Evolutionary conservation across 2,113 vertebrate genomes (phyloP), one percentile per base, ranked within the genome.

Genomic region (Ictidomys tridecemlineatus): DNA sequence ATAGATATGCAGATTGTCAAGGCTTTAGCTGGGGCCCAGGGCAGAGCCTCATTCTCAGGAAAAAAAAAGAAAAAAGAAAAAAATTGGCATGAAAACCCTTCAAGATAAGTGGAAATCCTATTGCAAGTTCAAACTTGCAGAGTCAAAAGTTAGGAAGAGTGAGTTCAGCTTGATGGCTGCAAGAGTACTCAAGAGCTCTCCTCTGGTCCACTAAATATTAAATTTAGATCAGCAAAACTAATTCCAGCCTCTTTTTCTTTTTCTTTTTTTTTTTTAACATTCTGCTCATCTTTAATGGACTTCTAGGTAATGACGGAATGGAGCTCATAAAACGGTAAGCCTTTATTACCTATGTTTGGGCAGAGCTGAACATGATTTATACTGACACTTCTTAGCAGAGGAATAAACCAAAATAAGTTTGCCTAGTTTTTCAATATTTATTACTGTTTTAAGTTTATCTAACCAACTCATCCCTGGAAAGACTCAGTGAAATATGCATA

Each of bases 231-330:
- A 89, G 63, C 17, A 73, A 74, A 32, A 74, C 39, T 39, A 70
- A 45, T 76, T 79, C 61, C 2, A 37, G 20, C 26, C 34, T 87
- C 85, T 95, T 74, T 77, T 67, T 87, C 85, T 95, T 74, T 77
- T 67, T 87, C 80, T 95, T 79, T 77, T 67, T 42, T 42, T 45
- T 45, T 89, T 34, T n/a, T 73, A 65, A 53, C 26, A 67, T 32
- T 26, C 26, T 48, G 65, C 30, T 26, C 24, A 73, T 34, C 42
- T 48, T 94, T 8, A 58, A 67, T 42, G 70, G 6, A 34, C 9
- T 78, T 89, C 73, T 85, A 45, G 20, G n/a, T 80, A 79, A 56
- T 5, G 42, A 70, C 83, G 30, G 22, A 83, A 76, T 8, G 89
- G 39, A 73, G 5, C 20, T 83, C 22, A 78, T 48, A 61, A 48